Percentiles rank a stretch among this genome's conserved stretches.
Evolutionary conservation across 2,113 vertebrate species (phyloP).

Genomic region (Notothenia rossii): DNA sequence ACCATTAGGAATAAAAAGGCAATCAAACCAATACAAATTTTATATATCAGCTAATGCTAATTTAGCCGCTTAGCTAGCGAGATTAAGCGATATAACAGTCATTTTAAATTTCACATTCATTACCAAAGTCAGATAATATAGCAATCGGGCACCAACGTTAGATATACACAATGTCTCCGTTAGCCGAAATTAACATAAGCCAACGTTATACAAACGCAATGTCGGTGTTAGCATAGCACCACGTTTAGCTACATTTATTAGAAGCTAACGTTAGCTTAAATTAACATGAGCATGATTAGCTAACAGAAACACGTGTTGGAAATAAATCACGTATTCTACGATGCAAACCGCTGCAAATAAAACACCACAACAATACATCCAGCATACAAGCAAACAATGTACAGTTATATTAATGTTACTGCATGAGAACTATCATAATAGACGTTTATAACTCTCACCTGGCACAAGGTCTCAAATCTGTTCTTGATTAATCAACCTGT

Average conservation of each 20-base stretch:
- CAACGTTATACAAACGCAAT: not conserved
- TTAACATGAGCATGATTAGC: not conserved
- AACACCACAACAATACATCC: not conserved
- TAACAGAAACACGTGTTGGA: not conserved
- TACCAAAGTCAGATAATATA: too few species aligned
- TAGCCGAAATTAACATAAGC: too few species aligned
- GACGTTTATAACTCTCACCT: fast-evolving
- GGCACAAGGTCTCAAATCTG: not conserved
- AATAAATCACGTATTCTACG: too few species aligned
- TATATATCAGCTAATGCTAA: too few species aligned
- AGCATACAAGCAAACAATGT: fast-evolving
- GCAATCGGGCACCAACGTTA: too few species aligned
- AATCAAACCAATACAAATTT: too few species aligned
- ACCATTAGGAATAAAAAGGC: too few species aligned
- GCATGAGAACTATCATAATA: not conserved
- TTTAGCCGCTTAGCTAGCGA: too few species aligned
- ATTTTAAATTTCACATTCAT: not conserved
- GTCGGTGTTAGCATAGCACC: not conserved
- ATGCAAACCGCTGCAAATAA: not conserved
- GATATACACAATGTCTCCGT: too few species aligned
- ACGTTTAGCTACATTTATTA: too few species aligned
- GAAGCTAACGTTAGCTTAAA: not conserved
- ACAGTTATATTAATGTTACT: not conserved
- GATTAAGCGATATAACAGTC: too few species aligned
- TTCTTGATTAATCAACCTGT: fast-evolving